Base-by-base conservation (phyloP, 1,140 invertebrate species). In the Wiebesia pumilae region DNA sequence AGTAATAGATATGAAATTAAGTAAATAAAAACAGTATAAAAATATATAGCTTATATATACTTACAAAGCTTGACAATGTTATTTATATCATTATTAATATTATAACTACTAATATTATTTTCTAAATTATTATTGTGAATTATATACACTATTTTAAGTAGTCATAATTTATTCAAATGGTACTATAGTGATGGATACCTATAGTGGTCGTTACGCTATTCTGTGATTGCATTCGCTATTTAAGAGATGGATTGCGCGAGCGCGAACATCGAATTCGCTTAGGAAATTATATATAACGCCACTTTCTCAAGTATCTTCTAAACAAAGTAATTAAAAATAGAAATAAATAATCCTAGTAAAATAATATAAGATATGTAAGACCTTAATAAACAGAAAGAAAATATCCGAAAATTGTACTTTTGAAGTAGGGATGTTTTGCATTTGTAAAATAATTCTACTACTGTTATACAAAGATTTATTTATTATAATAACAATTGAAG, bases 201-300 rank as follows among this genome's bases (percentile, higher is more conserved):
- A 89, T 91, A 92, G 90, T 84, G 88, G 81, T 90, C 87, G 90
- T 87, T 90, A 87, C 89, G 90, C 89, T 90, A 89, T 89, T 91
- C 91, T 92, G 91, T 93, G 91, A 93, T 92, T 90, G 81, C 88
- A 65, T 91, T 90, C 87, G 89, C 89, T 90, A 90, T 73, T 87
- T 88, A 84, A 75, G 58, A 81, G 78, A 33, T 21, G 62, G 62
- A 87, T 87, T 81, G 85, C 81, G 75, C 81, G 71, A 73, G 73
- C 85, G 85, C 85, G 85, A 87, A 83, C 75, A 19, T 79, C 33
- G 30, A 79, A 87, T 62, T 80, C 75, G 81, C 65, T 69, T 83
- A 83, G 58, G 21, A 65, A 71, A 78, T 82, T 83, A 69, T 78
- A 84, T 30, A 75, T 30, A 71, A 27, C 33, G 33, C 65, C 47